Evolutionary conservation across 1,140 invertebrate genomes (phyloP).

Genomic region (Probaryconus sp.): DNA sequence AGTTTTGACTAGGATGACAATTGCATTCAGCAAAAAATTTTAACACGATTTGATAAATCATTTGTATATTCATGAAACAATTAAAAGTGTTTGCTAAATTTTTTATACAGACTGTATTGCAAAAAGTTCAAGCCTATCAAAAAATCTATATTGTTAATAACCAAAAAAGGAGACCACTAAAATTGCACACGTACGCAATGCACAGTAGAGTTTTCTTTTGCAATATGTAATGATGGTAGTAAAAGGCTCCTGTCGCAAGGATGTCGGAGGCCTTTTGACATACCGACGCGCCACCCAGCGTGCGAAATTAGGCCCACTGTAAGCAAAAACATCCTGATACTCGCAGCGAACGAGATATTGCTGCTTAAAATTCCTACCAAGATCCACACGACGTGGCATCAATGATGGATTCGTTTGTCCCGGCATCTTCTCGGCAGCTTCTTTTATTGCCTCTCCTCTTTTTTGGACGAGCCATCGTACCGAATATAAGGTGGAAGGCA

Average conservation of each 20-base stretch:
- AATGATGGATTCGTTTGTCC: slow-evolving; percentile 69
- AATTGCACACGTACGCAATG: no score
- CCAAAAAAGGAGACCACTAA: no score
- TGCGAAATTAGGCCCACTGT: slow-evolving; percentile 69
- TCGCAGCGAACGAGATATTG: slow-evolving; percentile 61
- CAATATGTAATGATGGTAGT: slow-evolving; percentile 1
- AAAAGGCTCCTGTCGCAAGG: slow-evolving; percentile 21
- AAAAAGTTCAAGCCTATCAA: no score
- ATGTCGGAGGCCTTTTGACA: slow-evolving; percentile 64
- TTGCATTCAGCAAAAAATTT: no score
- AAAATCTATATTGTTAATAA: no score
- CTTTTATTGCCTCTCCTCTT: slow-evolving; percentile 36
- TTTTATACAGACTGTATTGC: no score
- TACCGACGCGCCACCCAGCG: slow-evolving; percentile 71
- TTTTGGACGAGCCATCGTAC: slow-evolving; percentile 18
- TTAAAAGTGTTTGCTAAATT: no score
- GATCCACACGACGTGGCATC: slow-evolving; percentile 66
- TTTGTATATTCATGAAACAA: no score
- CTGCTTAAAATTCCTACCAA: slow-evolving; percentile 72
- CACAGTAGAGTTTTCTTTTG: no score
- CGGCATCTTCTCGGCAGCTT: slow-evolving; percentile 34
- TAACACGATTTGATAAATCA: no score
- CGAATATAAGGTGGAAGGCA: slow-evolving; percentile 57
- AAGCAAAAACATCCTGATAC: slow-evolving; percentile 67
- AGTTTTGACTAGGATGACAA: no score